These are phyloP conservation scores for Hiodon tergisus DNA, from an alignment of 2,113 vertebrate genomes.

Conservation along the genomic window DNA sequence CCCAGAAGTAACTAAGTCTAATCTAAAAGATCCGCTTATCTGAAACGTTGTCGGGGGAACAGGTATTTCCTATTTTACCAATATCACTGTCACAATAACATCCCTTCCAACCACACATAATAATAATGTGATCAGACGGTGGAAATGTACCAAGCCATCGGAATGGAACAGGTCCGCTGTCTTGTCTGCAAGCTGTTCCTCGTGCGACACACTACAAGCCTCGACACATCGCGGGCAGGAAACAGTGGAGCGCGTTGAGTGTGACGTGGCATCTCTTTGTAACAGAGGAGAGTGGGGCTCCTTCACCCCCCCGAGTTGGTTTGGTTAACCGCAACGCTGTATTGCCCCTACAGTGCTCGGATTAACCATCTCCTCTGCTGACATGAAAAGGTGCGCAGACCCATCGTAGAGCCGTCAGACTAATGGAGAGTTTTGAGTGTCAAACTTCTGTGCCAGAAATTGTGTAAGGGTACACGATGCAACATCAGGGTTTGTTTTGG, in stretches of 20 bases:
- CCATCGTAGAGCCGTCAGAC: neutral
- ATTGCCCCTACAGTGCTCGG: neutral
- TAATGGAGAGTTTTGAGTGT: too few relatives aligned
- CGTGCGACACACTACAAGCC: neutral
- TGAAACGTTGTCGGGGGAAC: neutral
- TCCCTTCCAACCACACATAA: neutral
- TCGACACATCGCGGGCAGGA: constrained; percentile 10
- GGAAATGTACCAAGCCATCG: neutral
- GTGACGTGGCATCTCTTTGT: constrained; percentile 5
- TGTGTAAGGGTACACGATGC: too few relatives aligned
- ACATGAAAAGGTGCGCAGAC: neutral
- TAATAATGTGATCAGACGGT: constrained; percentile 9
- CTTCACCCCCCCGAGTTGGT: constrained; percentile 9
- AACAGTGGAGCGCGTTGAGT: neutral
- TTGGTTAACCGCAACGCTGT: constrained; percentile 23
- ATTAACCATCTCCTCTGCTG: neutral
- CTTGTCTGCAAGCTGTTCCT: neutral
- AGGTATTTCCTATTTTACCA: neutral
- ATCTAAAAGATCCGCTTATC: neutral
- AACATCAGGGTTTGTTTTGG: too few relatives aligned
- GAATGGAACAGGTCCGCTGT: neutral
- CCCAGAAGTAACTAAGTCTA: neutral
- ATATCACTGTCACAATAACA: neutral
- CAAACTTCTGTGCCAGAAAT: too few relatives aligned
- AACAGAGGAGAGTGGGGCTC: neutral